Percentiles rank a stretch among this genome's conserved stretches.
phyloP scores from a whole-genome alignment of 2,888 invertebrate species.

The Mayetiola destructor region DNA sequence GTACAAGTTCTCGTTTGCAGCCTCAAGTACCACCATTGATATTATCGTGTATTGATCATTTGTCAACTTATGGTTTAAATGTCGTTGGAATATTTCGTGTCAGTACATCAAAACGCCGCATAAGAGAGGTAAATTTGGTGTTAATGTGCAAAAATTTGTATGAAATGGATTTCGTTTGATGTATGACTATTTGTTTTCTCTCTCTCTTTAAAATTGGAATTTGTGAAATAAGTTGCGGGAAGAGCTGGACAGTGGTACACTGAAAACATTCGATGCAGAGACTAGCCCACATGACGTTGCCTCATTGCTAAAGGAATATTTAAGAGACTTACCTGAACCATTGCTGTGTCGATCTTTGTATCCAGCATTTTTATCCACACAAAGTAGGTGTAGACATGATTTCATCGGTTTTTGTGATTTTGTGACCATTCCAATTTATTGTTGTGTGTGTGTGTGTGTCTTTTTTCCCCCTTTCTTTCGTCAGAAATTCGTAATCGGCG shows the following conservation, averaged over 20 bases:
- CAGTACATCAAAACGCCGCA: slow-evolving; percentile 40
- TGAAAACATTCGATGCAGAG: slow-evolving; percentile 56
- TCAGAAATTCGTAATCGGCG: slow-evolving; percentile 69
- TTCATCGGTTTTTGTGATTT: neutral
- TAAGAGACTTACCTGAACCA: slow-evolving; percentile 84
- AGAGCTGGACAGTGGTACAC: slow-evolving; percentile 73
- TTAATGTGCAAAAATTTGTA: neutral
- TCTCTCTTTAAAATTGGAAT: slow-evolving; percentile 20
- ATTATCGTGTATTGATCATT: slow-evolving; percentile 62
- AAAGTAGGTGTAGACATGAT: slow-evolving; percentile 46
- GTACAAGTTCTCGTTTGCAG: neutral
- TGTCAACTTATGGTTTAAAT: slow-evolving; percentile 65
- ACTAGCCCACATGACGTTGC: slow-evolving; percentile 89
- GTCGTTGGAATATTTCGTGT: slow-evolving; percentile 85
- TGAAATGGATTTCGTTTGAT: neutral
- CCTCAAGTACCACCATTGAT: slow-evolving; percentile 62
- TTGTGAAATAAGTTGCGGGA: slow-evolving; percentile 51
- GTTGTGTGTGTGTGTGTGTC: too few species aligned
- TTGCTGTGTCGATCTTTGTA: slow-evolving; percentile 80
- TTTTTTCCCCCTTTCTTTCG: neutral
- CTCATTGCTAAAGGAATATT: slow-evolving; percentile 81
- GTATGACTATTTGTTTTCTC: slow-evolving; percentile 9
- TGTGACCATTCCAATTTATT: neutral
- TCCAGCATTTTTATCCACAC: slow-evolving; percentile 76
- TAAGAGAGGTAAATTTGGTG: slow-evolving; percentile 2